Percentiles rank a stretch among this genome's conserved stretches.
Evolutionary conservation across 2,888 invertebrate species (phyloP).

Genomic region (Clepsis dumicolana): DNA sequence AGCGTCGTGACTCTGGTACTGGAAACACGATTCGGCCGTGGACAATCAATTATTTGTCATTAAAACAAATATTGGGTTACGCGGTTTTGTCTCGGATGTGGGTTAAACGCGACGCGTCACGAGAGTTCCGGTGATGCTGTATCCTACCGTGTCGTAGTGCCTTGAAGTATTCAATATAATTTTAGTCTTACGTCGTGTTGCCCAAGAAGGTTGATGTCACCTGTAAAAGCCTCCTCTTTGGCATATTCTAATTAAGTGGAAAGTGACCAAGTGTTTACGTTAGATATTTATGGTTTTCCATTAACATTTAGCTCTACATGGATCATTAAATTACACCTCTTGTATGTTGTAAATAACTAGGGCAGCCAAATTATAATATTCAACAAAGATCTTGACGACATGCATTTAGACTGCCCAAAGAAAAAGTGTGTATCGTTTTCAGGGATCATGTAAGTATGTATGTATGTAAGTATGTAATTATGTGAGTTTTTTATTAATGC

Average conservation of each 20-base stretch:
- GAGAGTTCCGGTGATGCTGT: slow-evolving; percentile 30
- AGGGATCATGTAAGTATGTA: no score
- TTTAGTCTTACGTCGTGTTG: not conserved
- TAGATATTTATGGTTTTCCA: not conserved
- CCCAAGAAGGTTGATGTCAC: not conserved
- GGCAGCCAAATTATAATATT: no score
- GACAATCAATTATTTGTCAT: slow-evolving; percentile 79
- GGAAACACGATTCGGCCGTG: slow-evolving; percentile 68
- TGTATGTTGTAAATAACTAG: no score
- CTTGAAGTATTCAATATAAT: not conserved
- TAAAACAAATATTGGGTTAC: slow-evolving; percentile 83
- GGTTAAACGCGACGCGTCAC: slow-evolving; percentile 40
- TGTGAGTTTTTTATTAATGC: no score
- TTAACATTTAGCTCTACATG: not conserved
- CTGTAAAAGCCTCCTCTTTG: not conserved
- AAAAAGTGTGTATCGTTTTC: no score
- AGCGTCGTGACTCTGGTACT: slow-evolving; percentile 66
- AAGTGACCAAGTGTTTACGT: no score
- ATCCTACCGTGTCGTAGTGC: slow-evolving; percentile 7
- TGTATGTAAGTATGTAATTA: no score
- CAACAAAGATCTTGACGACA: no score
- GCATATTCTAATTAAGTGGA: not conserved
- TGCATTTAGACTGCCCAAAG: no score
- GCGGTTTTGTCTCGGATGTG: slow-evolving; percentile 63
- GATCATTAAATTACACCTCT: not conserved